Base-by-base conservation (phyloP, 2,797 vertebrate species). In the Dromococcyx pavoninus region DNA sequence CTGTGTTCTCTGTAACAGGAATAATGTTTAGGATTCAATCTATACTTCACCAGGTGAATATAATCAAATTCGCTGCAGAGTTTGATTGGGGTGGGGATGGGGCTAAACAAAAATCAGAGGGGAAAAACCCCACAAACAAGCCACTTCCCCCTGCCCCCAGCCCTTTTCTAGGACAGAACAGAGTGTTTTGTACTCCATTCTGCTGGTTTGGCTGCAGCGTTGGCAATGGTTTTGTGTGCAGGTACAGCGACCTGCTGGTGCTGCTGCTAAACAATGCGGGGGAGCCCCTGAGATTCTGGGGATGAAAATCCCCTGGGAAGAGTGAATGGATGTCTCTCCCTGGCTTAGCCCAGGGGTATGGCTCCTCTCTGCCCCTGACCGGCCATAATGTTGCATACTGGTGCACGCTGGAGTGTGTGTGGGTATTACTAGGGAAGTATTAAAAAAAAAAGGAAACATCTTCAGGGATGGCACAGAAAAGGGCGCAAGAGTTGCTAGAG, bases 401-500 rank as follows among this genome's bases (percentile, higher is more conserved):
- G 50, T 80, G 76, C 61, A 11, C 11, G 46, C 51, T 4, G 13
- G 25, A 22, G 66, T 27, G 39, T 76, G 57, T 30, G 19, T 14
- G 13, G 62, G 41, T 62, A 86, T 89, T 86, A 91, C 58, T 41
- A 84, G 66, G 56, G 56, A 92, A 92, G 70, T 86, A 80, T 76
- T 70, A 37, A 70, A 75, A 74, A 54, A 79, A 58, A 71, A 46
- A 35, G 14, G 67, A 88, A 96, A 95, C 80, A 91, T 94, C 93
- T 96, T 70, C 56, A 95, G 80, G 37, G 83, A 53, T 67, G 61
- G 71, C 91, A 93, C 73, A 93, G 88, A 94, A 94, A 92, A 73
- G 0, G 0, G 76, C 10, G 96, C 83, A 95, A 89, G 88, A 96
- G 96, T 96, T 97, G 96, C 96, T 96, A 96, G 91, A 97, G 97